These are phyloP conservation scores for Xiphydria camelus DNA, from an alignment of 2,888 invertebrate species.

Conservation along the genomic window DNA sequence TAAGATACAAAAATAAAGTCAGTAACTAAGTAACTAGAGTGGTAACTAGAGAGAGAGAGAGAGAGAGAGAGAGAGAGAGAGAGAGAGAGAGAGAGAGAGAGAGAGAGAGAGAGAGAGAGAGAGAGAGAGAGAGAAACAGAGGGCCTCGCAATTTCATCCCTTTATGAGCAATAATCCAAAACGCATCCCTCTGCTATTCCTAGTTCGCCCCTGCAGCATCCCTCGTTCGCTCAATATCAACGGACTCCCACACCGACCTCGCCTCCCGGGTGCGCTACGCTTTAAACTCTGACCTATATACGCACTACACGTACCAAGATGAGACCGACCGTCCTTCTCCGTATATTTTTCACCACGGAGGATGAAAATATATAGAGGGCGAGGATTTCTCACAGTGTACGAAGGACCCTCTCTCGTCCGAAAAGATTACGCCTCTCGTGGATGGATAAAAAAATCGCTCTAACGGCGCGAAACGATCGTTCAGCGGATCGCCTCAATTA, in stretches of 20 bases:
- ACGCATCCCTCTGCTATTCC: too few relatives aligned
- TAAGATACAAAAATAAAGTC: too few relatives aligned
- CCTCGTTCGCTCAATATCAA: too few relatives aligned
- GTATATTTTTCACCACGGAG: neutral
- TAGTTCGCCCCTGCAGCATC: too few relatives aligned
- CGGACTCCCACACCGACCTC: too few relatives aligned
- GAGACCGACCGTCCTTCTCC: neutral
- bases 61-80: neutral
- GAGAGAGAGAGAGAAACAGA: conserved; percentile 4
- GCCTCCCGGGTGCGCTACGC: conserved; percentile 10
- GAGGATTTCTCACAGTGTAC: neutral
- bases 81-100: neutral
- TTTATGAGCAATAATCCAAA: too few relatives aligned
- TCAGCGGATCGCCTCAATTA: neutral
- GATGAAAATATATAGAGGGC: neutral
- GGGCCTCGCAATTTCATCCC: too few relatives aligned
- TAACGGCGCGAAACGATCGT: neutral
- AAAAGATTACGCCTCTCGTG: conserved; percentile 12
- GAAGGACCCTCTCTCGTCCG: too few relatives aligned
- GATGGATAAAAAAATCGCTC: neutral
- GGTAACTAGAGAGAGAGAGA: too few relatives aligned
- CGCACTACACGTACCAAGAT: too few relatives aligned
- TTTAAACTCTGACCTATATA: conserved; percentile 27
- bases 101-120: conserved; percentile 4
- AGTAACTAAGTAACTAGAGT: too few relatives aligned